Conservation (phyloP, 2,888 invertebrate species). For the Halictus quadricinctus region DNA sequence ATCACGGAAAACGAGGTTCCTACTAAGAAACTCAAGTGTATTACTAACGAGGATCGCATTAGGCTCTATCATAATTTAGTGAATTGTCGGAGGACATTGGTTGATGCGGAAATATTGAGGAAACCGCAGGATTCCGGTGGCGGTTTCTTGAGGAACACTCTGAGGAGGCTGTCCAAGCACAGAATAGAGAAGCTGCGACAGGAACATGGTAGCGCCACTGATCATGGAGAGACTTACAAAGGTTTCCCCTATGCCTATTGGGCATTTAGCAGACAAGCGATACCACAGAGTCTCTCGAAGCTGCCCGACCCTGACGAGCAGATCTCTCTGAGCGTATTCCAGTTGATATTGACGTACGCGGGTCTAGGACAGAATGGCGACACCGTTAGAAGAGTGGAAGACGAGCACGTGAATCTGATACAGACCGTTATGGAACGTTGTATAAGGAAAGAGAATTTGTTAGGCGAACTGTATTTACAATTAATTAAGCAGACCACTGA, state of each 20-base stretch:
- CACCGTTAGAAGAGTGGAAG: constrained; percentile 88
- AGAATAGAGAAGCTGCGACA: constrained; percentile 90
- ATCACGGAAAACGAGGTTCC: constrained; percentile 89
- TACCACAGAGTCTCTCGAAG: constrained; percentile 92
- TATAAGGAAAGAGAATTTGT: constrained; percentile 93
- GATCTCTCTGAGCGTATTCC: constrained; percentile 93
- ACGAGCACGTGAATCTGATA: constrained; percentile 94
- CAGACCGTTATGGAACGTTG: constrained; percentile 95
- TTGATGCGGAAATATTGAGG: constrained; percentile 91
- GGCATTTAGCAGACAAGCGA: constrained; percentile 92
- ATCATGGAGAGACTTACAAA: constrained; percentile 93
- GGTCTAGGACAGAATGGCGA: constrained; percentile 90
- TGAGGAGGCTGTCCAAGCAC: constrained; percentile 92
- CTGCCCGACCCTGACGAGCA: constrained; percentile 94
- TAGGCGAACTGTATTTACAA: constrained; percentile 95
- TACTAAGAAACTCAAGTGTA: constrained; percentile 86
- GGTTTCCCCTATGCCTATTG: constrained; percentile 94
- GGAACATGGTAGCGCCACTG: constrained; percentile 86
- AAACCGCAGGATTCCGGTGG: constrained; percentile 93
- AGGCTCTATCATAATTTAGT: constrained; percentile 94
- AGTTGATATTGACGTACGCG: constrained; percentile 94
- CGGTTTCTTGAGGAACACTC: constrained; percentile 94
- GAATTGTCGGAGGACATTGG: constrained; percentile 90
- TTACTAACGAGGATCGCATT: constrained; percentile 94
- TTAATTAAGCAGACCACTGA: constrained; percentile 97